These are phyloP conservation scores for Onychostruthus taczanowskii DNA, from an alignment of 2,113 vertebrate genomes.

Conservation along the genomic window DNA sequence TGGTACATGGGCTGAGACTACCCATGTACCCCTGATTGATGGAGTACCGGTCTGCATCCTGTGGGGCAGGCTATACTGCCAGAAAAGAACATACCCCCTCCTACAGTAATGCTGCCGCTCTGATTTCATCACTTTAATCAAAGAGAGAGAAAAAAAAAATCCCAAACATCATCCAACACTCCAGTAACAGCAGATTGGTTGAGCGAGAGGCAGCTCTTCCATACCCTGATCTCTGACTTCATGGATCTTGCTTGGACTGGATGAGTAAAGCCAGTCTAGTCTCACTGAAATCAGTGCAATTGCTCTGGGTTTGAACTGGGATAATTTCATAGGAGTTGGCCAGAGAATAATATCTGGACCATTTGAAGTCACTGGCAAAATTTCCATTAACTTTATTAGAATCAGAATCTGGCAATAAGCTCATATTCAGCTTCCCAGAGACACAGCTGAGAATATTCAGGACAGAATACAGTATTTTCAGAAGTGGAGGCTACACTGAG, in stretches of 20 bases:
- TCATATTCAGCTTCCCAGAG: constrained; percentile 32
- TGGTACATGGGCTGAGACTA: background rate
- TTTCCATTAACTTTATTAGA: constrained; percentile 60
- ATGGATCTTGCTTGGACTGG: background rate
- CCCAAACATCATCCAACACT: background rate
- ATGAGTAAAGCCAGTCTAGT: background rate
- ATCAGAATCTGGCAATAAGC: constrained; percentile 53
- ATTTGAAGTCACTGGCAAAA: constrained; percentile 61
- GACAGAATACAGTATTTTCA: constrained; percentile 20
- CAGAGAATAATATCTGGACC: constrained; percentile 21
- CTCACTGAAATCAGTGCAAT: background rate
- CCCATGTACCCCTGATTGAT: fast-evolving
- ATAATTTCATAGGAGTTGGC: constrained; percentile 44
- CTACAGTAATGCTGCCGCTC: background rate
- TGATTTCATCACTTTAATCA: background rate
- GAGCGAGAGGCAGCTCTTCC: background rate
- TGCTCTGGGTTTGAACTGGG: constrained; percentile 26
- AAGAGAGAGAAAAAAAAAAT: background rate
- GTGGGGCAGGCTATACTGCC: background rate
- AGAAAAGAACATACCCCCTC: fast-evolving
- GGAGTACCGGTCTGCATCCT: fast-evolving
- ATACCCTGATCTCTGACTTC: background rate
- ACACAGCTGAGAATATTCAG: constrained; percentile 57
- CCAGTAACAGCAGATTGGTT: background rate
- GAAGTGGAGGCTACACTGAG: background rate